These are phyloP conservation scores for Cyclargus thomasi DNA, from an alignment of 1,140 invertebrate genomes.

Conservation along the genomic window DNA sequence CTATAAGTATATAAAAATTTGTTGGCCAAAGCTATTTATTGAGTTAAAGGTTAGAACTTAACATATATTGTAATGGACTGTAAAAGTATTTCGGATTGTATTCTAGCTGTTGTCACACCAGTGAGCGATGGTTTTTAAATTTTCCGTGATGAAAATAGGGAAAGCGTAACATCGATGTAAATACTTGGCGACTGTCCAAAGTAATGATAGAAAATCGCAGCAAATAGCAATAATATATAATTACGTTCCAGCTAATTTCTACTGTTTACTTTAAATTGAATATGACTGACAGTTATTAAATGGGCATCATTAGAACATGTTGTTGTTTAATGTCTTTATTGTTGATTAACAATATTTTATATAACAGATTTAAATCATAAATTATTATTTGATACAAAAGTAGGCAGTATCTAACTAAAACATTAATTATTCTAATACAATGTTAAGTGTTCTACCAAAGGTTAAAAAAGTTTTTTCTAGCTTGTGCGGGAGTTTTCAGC, in stretches of 20 bases:
- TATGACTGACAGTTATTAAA: not conserved
- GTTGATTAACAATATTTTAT: not conserved
- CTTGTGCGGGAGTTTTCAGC: too few relatives aligned
- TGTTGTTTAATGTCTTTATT: not conserved
- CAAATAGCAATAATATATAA: slow-evolving; percentile 51
- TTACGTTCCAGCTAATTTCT: slow-evolving; percentile 12
- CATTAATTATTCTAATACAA: too few relatives aligned
- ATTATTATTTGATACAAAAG: not conserved
- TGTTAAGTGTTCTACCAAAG: too few relatives aligned
- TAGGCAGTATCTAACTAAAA: not conserved
- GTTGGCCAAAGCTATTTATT: not conserved
- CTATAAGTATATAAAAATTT: too few relatives aligned
- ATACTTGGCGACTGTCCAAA: slow-evolving; percentile 62
- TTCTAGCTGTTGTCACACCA: slow-evolving; percentile 67
- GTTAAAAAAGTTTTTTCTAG: too few relatives aligned
- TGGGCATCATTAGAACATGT: not conserved
- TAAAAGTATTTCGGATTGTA: slow-evolving; percentile 70
- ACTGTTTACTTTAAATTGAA: slow-evolving; percentile 6
- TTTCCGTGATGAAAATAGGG: slow-evolving; percentile 73
- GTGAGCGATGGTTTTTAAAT: slow-evolving; percentile 73
- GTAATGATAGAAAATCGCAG: slow-evolving; percentile 62
- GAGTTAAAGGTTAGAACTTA: slow-evolving; percentile 2
- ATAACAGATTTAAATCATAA: not conserved
- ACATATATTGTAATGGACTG: slow-evolving; percentile 64
- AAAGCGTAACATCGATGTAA: slow-evolving; percentile 69